Evolutionary conservation across 2,888 invertebrate genomes (phyloP).

Genomic region (Nemapogon koenigi): DNA sequence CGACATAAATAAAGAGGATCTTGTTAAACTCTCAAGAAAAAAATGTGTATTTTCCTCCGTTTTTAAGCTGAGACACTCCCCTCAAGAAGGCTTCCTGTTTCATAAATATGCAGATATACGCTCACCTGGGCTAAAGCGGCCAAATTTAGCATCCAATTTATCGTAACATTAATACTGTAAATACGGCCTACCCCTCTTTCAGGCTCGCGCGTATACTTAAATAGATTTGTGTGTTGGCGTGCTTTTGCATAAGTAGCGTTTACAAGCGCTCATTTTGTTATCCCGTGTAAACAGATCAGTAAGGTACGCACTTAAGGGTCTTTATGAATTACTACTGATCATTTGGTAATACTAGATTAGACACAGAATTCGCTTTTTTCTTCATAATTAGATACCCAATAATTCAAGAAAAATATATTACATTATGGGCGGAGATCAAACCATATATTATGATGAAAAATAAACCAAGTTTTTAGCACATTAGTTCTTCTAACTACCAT

Average conservation of each 20-base stretch:
- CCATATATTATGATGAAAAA: too few species aligned
- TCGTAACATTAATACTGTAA: constrained; percentile 60
- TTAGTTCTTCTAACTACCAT: too few species aligned
- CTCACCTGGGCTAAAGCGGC: constrained; percentile 57
- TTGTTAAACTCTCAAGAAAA: constrained; percentile 56
- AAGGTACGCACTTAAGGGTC: constrained; percentile 26
- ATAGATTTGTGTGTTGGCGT: constrained; percentile 51
- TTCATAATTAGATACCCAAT: too few species aligned
- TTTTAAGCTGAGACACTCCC: constrained; percentile 49
- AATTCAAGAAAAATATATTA: too few species aligned
- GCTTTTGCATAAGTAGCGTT: constrained; percentile 50
- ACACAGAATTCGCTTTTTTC: too few species aligned
- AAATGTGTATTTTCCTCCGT: constrained; percentile 49
- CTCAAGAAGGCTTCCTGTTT: constrained; percentile 49
- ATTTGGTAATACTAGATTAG: too few species aligned
- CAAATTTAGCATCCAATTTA: constrained; percentile 59
- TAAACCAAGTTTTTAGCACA: too few species aligned
- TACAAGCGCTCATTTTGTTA: constrained; percentile 27
- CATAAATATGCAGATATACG: constrained; percentile 64
- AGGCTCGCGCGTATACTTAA: constrained; percentile 37
- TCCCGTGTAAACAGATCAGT: constrained; percentile 32
- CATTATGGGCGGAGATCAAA: too few species aligned
- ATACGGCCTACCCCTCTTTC: constrained; percentile 32
- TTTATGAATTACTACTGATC: constrained; percentile 33
- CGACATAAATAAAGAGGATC: constrained; percentile 58